Evolutionary conservation across 1,140 invertebrate species (phyloP), one percentile per base, ranked within the genome.

Genomic region (Aphidius ervi): DNA sequence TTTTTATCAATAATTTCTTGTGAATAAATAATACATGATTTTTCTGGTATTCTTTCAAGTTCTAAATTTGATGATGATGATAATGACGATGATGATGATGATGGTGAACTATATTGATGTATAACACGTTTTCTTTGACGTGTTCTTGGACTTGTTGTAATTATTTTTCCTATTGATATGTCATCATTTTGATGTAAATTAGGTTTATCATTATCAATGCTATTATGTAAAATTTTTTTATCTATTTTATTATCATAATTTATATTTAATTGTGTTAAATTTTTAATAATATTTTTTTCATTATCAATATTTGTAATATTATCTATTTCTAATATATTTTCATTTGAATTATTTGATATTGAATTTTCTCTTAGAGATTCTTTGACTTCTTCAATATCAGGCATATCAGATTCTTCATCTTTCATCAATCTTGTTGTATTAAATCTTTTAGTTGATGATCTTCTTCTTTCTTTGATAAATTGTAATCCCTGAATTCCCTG

Each of bases 321-420:
- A 10, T 43, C 39, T 43, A 37, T 39, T 6, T 46, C 56, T 20
- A 39, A 4, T 46, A 53, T 23, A 37, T 5, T 48, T 5, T 54
- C 52, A 46, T 55, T 10, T 5, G 45, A 31, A 39, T 54, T 55
- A 9, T 60, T 43, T 39, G 41, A 60, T 46, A 60, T 47, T 41
- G 23, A 53, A 39, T 46, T 47, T 41, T 53, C 49, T 52, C 31
- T 58, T 10, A 7, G 9, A 3, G 23, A 31, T 46, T 74, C 73
- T 54, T 69, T 70, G 0, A 65, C 55, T 41, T 76, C 74, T 10
- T 74, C 65, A 46, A 76, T 74, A 53, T 73, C 59, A 0, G 72
- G 67, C 70, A 72, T 72, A 60, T 68, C 68, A 6, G 42, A 8
- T 10, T 64, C 63, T 9, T 50, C 46, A 46, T 59, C 57, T 43